These are phyloP conservation scores for Galago senegalensis DNA, from an alignment of 2,797 vertebrate species.

Conservation along the genomic window DNA sequence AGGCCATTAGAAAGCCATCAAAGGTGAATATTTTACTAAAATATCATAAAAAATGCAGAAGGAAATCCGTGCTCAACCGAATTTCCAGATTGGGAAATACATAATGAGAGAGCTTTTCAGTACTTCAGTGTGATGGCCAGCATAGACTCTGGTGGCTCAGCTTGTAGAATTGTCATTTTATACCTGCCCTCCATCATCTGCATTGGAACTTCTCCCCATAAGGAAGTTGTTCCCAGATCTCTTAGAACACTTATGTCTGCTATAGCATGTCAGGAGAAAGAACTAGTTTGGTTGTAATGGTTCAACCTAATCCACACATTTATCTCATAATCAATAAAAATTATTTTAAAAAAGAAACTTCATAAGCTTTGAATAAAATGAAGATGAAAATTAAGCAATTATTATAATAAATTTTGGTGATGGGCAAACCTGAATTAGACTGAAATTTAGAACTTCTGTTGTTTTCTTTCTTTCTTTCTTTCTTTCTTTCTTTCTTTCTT, in stretches of 20 bases:
- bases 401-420: constrained; percentile 14
- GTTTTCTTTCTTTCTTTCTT: neutral
- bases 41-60: neutral
- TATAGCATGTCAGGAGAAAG: neutral
- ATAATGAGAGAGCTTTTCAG: neutral
- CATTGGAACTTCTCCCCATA: neutral
- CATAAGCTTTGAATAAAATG: constrained; percentile 41
- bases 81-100: constrained; percentile 3
- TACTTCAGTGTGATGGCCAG: neutral
- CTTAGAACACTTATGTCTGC: neutral
- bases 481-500: too few species aligned
- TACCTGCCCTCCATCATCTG: neutral
- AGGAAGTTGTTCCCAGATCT: neutral
- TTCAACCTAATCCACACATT: constrained; percentile 14
- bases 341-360: constrained; percentile 35
- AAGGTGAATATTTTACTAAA: neutral
- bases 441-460: neutral
- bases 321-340: constrained; percentile 16
- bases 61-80: neutral
- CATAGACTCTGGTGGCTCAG: neutral
- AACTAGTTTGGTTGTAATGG: constrained; percentile 29
- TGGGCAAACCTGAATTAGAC: neutral
- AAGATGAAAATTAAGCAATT: constrained; percentile 31
- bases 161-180: neutral
- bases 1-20: neutral